phyloP scores from a whole-genome alignment of 2,797 vertebrate genomes.

The Gouania willdenowi region DNA sequence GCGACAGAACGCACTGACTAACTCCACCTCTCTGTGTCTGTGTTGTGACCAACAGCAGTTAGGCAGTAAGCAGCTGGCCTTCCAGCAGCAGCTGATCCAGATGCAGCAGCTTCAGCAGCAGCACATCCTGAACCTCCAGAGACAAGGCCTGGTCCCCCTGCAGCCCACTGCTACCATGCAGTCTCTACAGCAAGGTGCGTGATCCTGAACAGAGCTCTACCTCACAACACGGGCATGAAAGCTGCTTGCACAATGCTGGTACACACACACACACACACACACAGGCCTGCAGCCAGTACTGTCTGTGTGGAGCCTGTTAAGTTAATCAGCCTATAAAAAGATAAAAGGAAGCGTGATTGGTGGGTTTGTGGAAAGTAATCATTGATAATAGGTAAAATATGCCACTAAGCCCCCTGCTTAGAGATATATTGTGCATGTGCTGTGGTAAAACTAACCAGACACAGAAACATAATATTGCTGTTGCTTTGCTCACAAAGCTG shows the following conservation, averaged over 20 bases:
- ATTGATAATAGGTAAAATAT: slow-evolving; percentile 83
- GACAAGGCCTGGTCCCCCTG: slow-evolving; percentile 93
- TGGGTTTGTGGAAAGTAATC: slow-evolving; percentile 80
- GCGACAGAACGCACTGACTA: background rate
- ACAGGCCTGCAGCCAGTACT: slow-evolving; percentile 38
- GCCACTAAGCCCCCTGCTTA: slow-evolving; percentile 63
- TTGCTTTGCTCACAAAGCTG: slow-evolving; percentile 39
- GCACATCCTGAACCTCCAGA: slow-evolving; percentile 97
- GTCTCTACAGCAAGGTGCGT: slow-evolving; percentile 92
- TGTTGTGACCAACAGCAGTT: slow-evolving; percentile 62
- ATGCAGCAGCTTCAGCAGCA: slow-evolving; percentile 99
- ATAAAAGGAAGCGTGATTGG: slow-evolving; percentile 78
- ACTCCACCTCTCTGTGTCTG: background rate
- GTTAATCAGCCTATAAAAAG: slow-evolving; percentile 82
- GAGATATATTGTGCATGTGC: slow-evolving; percentile 36
- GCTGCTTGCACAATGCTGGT: slow-evolving; percentile 6
- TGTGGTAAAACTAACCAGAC: slow-evolving; percentile 57
- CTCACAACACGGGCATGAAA: slow-evolving; percentile 14
- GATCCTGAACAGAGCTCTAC: background rate
- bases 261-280: slow-evolving; percentile 23
- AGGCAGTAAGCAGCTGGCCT: slow-evolving; percentile 96
- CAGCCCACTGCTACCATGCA: slow-evolving; percentile 90
- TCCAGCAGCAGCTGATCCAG: slow-evolving; percentile 98
- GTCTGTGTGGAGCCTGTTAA: slow-evolving; percentile 80
- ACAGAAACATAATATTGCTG: slow-evolving; percentile 56